A percentile compares a stretch with the other conserved stretches of the same genome.
Evolutionary conservation across 2,797 vertebrate species (phyloP).

Genomic region (Fratercula arctica): DNA sequence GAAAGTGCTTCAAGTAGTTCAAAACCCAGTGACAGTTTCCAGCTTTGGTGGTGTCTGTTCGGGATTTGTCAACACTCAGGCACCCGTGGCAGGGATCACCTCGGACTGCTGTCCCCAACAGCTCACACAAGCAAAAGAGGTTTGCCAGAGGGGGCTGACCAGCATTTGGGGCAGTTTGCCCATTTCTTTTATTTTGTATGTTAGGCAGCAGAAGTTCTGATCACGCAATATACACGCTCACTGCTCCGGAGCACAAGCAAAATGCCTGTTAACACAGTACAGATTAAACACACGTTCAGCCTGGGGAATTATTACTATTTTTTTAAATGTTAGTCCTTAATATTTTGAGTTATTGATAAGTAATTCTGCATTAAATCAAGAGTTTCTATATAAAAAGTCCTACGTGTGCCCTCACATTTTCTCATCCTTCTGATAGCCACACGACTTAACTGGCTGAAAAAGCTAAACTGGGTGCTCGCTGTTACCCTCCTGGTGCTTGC

Average conservation of each 20-base stretch:
- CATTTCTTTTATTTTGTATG: not conserved
- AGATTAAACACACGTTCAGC: not conserved
- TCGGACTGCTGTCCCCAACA: not conserved
- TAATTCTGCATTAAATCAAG: not conserved
- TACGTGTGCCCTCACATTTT: not conserved
- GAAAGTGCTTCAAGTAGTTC: not conserved
- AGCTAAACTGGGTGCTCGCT: not conserved
- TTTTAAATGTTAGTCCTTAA: not conserved
- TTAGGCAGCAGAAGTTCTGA: not conserved
- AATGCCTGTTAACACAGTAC: not conserved
- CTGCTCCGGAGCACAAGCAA: not conserved
- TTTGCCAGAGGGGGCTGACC: not conserved
- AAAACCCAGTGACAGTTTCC: not conserved
- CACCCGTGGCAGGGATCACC: not conserved
- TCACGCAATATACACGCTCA: fast-evolving
- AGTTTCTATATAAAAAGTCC: not conserved
- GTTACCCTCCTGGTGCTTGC: not conserved
- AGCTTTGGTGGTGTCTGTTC: not conserved
- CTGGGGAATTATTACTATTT: no score
- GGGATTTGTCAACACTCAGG: not conserved
- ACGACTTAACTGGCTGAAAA: not conserved
- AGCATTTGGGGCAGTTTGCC: not conserved
- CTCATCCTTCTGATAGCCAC: not conserved
- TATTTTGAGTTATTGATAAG: not conserved
- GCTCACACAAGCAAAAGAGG: not conserved